Base-by-base conservation (phyloP, 2,888 invertebrate species). In the Fragum whitleyi region DNA sequence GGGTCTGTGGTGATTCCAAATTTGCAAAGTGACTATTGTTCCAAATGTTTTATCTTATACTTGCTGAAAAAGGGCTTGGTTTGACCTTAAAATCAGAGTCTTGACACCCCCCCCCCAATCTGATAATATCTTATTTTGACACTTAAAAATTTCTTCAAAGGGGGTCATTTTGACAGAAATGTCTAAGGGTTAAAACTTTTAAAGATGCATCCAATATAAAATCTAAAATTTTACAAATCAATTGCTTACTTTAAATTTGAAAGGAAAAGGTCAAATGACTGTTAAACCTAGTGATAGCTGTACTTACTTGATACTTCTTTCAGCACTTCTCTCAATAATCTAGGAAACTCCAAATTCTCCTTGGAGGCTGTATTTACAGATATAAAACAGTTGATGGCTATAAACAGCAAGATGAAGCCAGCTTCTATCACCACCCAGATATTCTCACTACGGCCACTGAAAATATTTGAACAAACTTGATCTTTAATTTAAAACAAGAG, bases 1-100 rank as follows among this genome's bases (percentile, higher is more conserved):
- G 99, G 3, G 98, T 98, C 86, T 96, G 95, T 1, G 99, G 99
- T 81, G 97, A 96, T 93, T 96, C 97, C 14, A 98, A 94, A 93
- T 97, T 96, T 3, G 98, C 97, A 94, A 97, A 98, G 92, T 90
- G 88, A 23, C 74, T 47, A 0, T 83, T 55, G 26, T 77, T 88
- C 93, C 93, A 94, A 14, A 79, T 73, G 51, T 81, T 80, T n/a
- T 81, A 85, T 26, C 83, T 74, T 47, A 81, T 81, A 80, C 90
- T 89, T 16, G 81, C 92, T 92, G 83, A 14, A 82, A 87, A 42
- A 42, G 16, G n/a, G n/a, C n/a, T n/a, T n/a, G n/a, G n/a, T n/a
- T n/a, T n/a, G n/a, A n/a, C n/a, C n/a, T n/a, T n/a, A n/a, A n/a
- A n/a, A n/a, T n/a, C n/a, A n/a, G n/a, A n/a, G n/a, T n/a, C n/a